Conservation (phyloP, 2,113 vertebrate genomes). For the Cheirogaleus medius region DNA sequence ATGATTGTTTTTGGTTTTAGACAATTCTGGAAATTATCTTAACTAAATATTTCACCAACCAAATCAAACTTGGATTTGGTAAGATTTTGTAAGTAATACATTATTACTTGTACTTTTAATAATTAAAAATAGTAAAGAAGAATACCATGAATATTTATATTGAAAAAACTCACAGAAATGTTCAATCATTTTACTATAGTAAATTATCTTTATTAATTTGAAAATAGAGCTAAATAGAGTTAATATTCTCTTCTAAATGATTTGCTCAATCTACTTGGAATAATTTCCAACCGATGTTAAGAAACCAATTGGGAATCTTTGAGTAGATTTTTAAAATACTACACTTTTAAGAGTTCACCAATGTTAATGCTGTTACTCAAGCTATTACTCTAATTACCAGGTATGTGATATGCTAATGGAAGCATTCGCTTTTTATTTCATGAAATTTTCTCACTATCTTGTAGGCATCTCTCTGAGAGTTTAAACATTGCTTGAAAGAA, state of each 20-base stretch:
- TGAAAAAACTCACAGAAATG: background rate
- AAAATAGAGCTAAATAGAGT: background rate
- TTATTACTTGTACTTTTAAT: background rate
- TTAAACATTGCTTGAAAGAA: background rate
- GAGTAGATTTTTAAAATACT: constrained; percentile 27
- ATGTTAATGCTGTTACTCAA: constrained; percentile 7
- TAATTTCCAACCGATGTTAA: constrained; percentile 45
- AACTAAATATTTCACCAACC: background rate
- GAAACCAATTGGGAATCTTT: background rate
- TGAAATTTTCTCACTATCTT: constrained; percentile 16
- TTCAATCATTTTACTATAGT: background rate
- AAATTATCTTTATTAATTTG: constrained; percentile 31
- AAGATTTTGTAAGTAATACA: background rate
- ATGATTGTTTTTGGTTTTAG: background rate
- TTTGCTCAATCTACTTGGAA: constrained; percentile 10
- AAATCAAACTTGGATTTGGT: background rate
- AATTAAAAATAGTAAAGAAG: background rate
- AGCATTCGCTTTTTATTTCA: constrained; percentile 19
- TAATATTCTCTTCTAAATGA: constrained; percentile 25
- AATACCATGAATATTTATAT: background rate
- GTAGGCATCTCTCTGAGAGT: background rate
- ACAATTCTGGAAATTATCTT: background rate
- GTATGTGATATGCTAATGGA: background rate
- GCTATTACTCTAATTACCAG: background rate
- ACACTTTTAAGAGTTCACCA: background rate